Evolutionary conservation across 2,888 invertebrate species (phyloP).

Genomic region (Chromoteleia sp.): DNA sequence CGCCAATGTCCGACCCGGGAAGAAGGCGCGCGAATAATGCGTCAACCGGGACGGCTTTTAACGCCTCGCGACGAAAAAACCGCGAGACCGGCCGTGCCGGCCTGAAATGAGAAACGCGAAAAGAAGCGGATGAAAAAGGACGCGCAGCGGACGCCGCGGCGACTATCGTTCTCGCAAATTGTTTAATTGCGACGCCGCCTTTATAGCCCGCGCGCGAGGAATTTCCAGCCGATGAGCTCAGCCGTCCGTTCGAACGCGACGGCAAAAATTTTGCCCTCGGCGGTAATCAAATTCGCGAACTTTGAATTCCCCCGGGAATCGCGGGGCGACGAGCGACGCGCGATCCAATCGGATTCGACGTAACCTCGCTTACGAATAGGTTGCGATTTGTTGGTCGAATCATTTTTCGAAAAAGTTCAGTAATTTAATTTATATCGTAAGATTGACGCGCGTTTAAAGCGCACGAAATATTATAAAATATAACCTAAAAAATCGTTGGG

Average conservation of each 20-base stretch:
- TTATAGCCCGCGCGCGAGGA: conserved; percentile 41
- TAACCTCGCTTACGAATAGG: no score
- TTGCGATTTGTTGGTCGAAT: no score
- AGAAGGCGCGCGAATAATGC: conserved; percentile 59
- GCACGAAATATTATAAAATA: no score
- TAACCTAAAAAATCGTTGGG: no score
- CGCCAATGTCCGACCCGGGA: conserved; percentile 27
- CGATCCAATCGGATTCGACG: no score
- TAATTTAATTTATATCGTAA: no score
- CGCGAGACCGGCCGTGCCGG: conserved; percentile 5
- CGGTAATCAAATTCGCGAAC: conserved; percentile 46
- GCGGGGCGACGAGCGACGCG: neutral
- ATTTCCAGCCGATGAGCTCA: conserved; percentile 59
- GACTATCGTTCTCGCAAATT: conserved; percentile 51
- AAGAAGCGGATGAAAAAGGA: conserved; percentile 29
- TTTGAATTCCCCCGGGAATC: conserved; percentile 11
- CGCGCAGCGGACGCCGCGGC: conserved; percentile 12
- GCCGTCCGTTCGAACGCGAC: neutral
- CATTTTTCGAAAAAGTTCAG: no score
- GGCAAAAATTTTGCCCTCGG: conserved; percentile 13
- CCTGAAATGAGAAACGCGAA: conserved; percentile 1
- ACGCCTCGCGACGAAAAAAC: conserved; percentile 53
- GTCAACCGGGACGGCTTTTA: conserved; percentile 55
- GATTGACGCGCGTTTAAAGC: no score
- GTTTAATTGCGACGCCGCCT: conserved; percentile 50